These are phyloP conservation scores for Nesometra sesokonis DNA, from an alignment of 35 echinoderm and acorn worm genomes.

Conservation along the genomic window DNA sequence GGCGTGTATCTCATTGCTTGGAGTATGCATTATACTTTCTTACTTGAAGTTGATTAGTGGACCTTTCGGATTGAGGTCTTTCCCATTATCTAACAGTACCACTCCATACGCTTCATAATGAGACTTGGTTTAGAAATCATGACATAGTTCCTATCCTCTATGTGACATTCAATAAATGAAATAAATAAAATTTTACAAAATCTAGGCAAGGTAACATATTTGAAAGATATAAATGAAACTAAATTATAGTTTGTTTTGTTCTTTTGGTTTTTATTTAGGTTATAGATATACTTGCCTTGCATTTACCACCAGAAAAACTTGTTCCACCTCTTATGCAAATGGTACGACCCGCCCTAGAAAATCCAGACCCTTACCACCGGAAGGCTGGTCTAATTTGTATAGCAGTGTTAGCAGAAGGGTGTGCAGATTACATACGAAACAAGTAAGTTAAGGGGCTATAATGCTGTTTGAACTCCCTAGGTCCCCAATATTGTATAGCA, in stretches of 20 bases:
- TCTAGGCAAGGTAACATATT: no score
- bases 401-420: conserved; percentile 89
- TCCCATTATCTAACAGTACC: no score
- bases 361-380: conserved; percentile 66
- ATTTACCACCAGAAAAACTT: conserved; percentile 88
- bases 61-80: no score
- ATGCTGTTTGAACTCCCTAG: no score
- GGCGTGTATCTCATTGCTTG: no score
- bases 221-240: background rate
- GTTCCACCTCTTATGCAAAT: conserved; percentile 76
- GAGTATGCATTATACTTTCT: no score
- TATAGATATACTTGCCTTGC: conserved; percentile 74
- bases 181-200: no score
- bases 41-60: no score
- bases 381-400: conserved; percentile 90
- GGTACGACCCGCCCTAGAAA: conserved; percentile 71
- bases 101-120: no score
- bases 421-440: conserved; percentile 85
- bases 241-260: background rate
- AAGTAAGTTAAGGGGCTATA: conserved; percentile 49
- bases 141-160: no score
- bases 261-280: conserved; percentile 42
- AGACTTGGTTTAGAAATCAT: no score
- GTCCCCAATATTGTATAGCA: conserved; percentile 77
- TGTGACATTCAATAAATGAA: no score